phyloP scores from a whole-genome alignment of 2,797 vertebrate species.

The Danio aesculapii region DNA sequence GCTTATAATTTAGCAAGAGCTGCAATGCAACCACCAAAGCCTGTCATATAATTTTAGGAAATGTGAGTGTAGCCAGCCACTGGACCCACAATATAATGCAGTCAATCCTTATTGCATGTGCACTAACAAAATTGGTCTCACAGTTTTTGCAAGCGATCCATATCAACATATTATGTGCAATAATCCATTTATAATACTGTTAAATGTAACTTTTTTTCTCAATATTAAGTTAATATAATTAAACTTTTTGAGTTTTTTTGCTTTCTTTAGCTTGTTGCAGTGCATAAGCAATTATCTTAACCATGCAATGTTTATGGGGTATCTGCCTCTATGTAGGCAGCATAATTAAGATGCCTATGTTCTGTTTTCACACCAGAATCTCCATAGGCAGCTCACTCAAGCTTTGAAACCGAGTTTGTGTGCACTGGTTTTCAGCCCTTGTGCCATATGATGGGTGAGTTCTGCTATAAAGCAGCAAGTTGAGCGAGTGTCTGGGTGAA shows the following conservation, averaged over 20 bases:
- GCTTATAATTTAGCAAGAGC: too few relatives aligned
- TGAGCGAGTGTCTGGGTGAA: constrained; percentile 28
- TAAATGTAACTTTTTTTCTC: not conserved
- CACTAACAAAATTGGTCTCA: not conserved
- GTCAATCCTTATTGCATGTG: not conserved
- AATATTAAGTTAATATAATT: not conserved
- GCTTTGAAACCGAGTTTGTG: not conserved
- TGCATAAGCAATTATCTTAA: not conserved
- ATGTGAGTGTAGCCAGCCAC: too few relatives aligned
- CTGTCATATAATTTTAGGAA: too few relatives aligned
- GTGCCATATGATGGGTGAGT: not conserved
- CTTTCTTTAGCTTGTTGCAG: not conserved
- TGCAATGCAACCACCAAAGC: too few relatives aligned
- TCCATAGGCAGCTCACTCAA: not conserved
- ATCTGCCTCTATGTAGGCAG: not conserved
- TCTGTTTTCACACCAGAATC: not conserved
- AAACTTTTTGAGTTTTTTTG: not conserved
- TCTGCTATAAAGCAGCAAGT: not conserved
- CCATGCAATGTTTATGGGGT: not conserved
- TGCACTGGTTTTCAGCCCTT: not conserved
- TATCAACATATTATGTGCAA: not conserved
- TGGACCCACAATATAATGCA: not conserved
- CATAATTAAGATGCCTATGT: not conserved
- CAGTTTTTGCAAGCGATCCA: not conserved
- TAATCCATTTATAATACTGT: not conserved